Conservation (phyloP, 2,113 vertebrate genomes). For the Falco punctatus region DNA sequence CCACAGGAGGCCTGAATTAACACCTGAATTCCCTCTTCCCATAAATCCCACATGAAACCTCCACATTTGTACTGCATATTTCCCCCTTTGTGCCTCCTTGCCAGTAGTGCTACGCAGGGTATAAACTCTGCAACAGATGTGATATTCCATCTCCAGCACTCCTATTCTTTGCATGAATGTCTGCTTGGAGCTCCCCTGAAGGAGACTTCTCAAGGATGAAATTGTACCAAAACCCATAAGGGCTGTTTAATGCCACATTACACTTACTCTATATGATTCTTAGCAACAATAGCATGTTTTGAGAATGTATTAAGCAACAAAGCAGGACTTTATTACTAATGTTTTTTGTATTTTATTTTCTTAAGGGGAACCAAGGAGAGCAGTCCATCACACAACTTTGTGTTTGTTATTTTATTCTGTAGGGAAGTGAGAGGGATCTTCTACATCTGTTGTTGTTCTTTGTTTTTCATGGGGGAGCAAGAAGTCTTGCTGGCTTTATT, state of each 20-base stretch:
- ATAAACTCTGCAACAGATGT: neutral
- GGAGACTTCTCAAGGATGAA: slow-evolving; percentile 8
- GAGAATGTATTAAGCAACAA: neutral
- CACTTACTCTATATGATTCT: neutral
- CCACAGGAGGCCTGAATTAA: neutral
- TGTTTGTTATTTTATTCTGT: neutral
- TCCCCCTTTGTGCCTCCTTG: neutral
- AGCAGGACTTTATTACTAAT: neutral
- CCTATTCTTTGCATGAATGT: neutral
- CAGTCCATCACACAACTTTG: neutral
- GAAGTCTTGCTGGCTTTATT: neutral
- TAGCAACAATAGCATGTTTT: neutral
- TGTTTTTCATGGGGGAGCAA: neutral
- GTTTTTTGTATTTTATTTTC: neutral
- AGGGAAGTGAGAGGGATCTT: neutral
- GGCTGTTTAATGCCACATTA: neutral
- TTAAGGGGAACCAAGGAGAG: neutral
- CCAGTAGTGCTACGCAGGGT: neutral
- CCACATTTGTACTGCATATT: neutral
- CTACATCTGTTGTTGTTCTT: neutral
- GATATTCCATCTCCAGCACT: neutral
- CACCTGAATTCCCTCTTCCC: neutral
- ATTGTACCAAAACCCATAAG: neutral
- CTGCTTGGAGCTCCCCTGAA: neutral
- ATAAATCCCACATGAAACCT: neutral